Evolutionary conservation across 2,888 invertebrate genomes (phyloP).

Genomic region (Margaritifera margaritifera): DNA sequence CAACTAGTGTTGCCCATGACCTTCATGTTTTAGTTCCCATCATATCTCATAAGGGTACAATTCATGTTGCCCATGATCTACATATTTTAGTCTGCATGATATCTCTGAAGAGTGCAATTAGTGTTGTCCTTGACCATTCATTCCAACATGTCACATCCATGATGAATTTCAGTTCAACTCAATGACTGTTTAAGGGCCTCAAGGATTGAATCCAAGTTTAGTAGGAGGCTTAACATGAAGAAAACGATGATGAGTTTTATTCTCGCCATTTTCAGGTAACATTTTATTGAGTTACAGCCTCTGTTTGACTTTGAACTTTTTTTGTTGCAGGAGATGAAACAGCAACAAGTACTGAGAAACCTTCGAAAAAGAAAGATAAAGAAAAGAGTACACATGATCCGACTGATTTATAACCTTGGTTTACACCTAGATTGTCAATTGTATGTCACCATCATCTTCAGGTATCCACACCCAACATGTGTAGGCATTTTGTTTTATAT

Average conservation of each 20-base stretch:
- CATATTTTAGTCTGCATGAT: too few species aligned
- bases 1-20: too few species aligned
- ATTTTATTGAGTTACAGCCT: not conserved
- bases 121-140: too few species aligned
- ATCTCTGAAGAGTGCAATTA: too few species aligned
- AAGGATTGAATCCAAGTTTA: not conserved
- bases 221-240: not conserved
- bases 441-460: too few species aligned
- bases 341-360: conserved; percentile 14
- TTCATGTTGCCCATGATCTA: too few species aligned
- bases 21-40: too few species aligned
- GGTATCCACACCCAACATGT: too few species aligned
- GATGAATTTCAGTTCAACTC: not conserved
- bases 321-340: conserved; percentile 14
- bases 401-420: conserved; percentile 50
- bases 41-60: too few species aligned
- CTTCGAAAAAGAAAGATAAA: conserved; percentile 23
- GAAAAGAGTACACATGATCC: conserved; percentile 45
- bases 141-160: not conserved
- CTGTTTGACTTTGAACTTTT: not conserved
- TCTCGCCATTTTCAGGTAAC: not conserved
- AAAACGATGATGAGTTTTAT: not conserved
- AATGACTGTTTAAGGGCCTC: not conserved
- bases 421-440: conserved; percentile 19
- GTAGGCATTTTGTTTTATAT: too few species aligned